phyloP scores from a whole-genome alignment of 2,113 vertebrate genomes.

The Macaca mulatta region DNA sequence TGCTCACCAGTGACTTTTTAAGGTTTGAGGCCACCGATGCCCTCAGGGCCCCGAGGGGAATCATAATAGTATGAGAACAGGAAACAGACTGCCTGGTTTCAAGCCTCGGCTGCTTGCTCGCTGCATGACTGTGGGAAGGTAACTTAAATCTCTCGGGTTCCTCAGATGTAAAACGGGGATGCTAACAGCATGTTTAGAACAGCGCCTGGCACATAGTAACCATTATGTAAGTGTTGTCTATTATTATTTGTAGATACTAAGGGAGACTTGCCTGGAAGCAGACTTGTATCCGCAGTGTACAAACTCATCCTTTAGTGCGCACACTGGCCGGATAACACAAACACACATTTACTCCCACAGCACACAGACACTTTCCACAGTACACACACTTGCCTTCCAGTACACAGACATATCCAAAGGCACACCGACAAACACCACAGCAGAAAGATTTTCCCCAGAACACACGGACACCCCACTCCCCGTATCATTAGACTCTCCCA shows the following conservation, averaged over 20 bases:
- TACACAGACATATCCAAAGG: not conserved
- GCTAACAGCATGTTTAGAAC: not conserved
- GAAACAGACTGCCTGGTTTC: not conserved
- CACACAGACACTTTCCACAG: not conserved
- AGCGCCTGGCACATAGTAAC: not conserved
- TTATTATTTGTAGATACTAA: constrained; percentile 54
- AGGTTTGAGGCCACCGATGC: not conserved
- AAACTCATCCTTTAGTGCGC: not conserved
- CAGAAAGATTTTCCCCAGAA: not conserved
- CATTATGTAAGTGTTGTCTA: not conserved
- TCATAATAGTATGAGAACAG: not conserved
- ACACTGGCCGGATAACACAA: not conserved
- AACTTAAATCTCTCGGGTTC: not conserved
- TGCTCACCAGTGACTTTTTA: not conserved
- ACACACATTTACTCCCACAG: not conserved
- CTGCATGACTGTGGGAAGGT: not conserved
- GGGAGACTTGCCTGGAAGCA: constrained; percentile 19
- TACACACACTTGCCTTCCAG: not conserved
- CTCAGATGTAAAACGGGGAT: not conserved
- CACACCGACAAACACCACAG: not conserved
- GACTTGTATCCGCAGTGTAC: not conserved
- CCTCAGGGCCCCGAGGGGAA: not conserved
- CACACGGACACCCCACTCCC: too few relatives aligned
- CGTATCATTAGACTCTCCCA: not conserved
- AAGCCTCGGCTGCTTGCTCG: not conserved